Base-by-base conservation (phyloP, 1,140 invertebrate species). In the Drosophila lini region DNA sequence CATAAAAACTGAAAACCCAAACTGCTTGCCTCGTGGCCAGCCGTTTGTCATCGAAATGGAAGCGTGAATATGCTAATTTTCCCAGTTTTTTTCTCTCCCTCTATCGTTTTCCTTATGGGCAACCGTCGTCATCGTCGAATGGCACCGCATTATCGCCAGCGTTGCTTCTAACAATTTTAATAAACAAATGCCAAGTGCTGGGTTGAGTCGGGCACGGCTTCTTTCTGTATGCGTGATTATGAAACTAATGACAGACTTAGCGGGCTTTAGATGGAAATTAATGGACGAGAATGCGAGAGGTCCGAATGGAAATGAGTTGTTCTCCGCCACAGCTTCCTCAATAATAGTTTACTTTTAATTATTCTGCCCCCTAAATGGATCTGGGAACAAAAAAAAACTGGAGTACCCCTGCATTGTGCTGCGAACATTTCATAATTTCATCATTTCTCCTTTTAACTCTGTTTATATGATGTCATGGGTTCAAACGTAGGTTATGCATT, bases 51-150 rank as follows among this genome's bases (percentile, higher is more conserved):
- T 65, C 75, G 52, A 78, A 78, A 78, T 77, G 65, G 69, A 75
- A 69, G 61, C 83, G 81, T 82, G 68, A 86, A 86, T 80, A 86
- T 86, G 83, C 83, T 64, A 88, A 86, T 88, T 67, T 77, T 77
- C 45, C 52, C 53, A 38, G 40, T 9, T 59, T 63, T 68, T 16
- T 50, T 47, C 11, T 22, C 6, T 15, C 32, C 47, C 8, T 19
- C 47, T 9, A 48, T 32, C 25, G 25, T 58, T 42, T 68, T 55
- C 65, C 74, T 82, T 65, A 82, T 76, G 62, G 65, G 50, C 62
- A 64, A 76, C 60, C 70, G 69, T 75, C 75, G 36, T 32, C 50
- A 45, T 38, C 16, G 44, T 5, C 28, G 44, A 48, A 60, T 60
- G 31, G 42, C 57, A 60, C 19, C 62, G 41, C 55, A 67, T 68